Evolutionary conservation across 2,113 vertebrate species (phyloP).

Genomic region (Echinops telfairi): DNA sequence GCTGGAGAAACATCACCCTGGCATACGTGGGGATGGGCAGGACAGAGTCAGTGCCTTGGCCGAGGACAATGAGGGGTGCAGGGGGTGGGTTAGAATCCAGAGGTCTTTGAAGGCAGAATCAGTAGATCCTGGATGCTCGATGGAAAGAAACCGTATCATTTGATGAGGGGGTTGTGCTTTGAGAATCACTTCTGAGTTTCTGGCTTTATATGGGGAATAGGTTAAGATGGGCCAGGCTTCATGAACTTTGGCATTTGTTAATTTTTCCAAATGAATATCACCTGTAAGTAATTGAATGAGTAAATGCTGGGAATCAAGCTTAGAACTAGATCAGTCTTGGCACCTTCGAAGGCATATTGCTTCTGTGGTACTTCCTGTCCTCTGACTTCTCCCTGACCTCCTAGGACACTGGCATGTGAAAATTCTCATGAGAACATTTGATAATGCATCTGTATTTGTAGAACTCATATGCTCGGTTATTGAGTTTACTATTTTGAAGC

Average conservation of each 20-base stretch:
- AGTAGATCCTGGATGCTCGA: rapidly evolving
- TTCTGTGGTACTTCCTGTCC: rapidly evolving
- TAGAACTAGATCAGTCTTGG: not conserved
- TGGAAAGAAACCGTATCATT: too few species aligned
- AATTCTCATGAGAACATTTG: not conserved
- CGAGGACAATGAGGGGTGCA: too few species aligned
- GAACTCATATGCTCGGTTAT: not conserved
- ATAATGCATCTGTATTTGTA: too few species aligned
- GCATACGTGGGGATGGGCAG: too few species aligned
- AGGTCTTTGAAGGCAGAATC: too few species aligned
- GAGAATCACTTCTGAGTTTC: not conserved
- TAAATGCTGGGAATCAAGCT: too few species aligned
- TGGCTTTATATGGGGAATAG: not conserved
- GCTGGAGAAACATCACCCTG: too few species aligned
- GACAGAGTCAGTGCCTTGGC: too few species aligned
- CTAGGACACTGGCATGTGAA: not conserved
- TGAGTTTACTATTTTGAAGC: too few species aligned
- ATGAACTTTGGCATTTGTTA: not conserved
- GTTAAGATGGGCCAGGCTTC: too few species aligned
- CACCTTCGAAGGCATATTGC: rapidly evolving
- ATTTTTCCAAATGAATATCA: not conserved
- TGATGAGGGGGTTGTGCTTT: not conserved
- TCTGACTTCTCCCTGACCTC: not conserved
- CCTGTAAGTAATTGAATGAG: too few species aligned
- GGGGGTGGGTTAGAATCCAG: too few species aligned